Percentiles rank a stretch among this genome's conserved stretches.
Conservation (phyloP, 2,113 vertebrate species). For the Plestiodon gilberti region DNA sequence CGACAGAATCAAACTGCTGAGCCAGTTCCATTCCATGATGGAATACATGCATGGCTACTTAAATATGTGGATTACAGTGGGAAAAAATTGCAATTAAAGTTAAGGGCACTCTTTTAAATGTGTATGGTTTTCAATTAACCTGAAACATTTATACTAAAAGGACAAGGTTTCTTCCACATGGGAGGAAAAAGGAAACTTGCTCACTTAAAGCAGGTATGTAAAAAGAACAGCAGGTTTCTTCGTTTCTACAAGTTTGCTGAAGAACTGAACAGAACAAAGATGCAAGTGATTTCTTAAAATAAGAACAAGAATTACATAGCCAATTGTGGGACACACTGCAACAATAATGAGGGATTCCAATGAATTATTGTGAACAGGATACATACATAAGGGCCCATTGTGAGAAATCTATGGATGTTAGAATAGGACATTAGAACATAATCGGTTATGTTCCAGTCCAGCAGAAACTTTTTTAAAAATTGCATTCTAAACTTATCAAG, state of each 20-base stretch:
- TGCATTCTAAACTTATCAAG: background rate
- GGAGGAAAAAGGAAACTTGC: conserved; percentile 17
- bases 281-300: conserved; percentile 10
- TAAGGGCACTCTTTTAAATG: too few relatives aligned
- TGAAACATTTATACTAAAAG: conserved; percentile 40
- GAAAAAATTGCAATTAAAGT: conserved; percentile 44
- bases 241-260: background rate
- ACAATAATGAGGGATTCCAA: background rate
- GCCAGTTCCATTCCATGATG: background rate
- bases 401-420: background rate
- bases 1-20: too few relatives aligned
- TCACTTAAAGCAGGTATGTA: conserved; percentile 3
- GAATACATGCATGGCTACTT: background rate
- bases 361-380: background rate
- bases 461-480: background rate
- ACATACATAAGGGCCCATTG: background rate
- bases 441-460: background rate
- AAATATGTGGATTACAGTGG: conserved; percentile 41
- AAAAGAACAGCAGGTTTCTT: conserved; percentile 25
- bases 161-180: conserved; percentile 29
- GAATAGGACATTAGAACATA: background rate
- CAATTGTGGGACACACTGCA: background rate
- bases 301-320: background rate
- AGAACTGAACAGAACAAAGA: background rate
- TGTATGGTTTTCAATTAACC: conserved; percentile 58